phyloP scores from a whole-genome alignment of 2,113 vertebrate species.

The Leptocoma aspasia region DNA sequence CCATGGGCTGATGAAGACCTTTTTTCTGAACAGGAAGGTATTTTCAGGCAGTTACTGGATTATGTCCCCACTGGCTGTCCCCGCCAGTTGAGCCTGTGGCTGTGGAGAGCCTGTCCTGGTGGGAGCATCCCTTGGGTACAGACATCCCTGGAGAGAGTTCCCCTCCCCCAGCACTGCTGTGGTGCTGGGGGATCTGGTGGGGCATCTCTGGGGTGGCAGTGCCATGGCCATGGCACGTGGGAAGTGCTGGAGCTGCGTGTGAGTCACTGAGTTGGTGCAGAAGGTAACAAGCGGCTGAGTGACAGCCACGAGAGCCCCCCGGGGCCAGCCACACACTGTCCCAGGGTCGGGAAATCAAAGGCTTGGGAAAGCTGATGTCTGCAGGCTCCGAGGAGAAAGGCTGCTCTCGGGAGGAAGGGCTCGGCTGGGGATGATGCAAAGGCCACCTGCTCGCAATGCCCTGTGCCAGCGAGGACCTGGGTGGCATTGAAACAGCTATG shows the following conservation, averaged over 20 bases:
- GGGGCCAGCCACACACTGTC: not conserved
- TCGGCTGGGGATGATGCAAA: not conserved
- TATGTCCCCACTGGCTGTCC: not conserved
- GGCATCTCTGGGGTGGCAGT: not conserved
- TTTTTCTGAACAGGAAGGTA: not conserved
- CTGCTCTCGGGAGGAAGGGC: not conserved
- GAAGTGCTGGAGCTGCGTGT: not conserved
- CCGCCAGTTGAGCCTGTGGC: rapidly evolving
- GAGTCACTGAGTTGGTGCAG: rapidly evolving
- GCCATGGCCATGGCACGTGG: not conserved
- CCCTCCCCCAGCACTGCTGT: not conserved
- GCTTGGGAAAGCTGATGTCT: not conserved
- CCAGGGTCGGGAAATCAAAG: not conserved
- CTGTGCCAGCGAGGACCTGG: not conserved
- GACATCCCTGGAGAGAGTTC: not conserved
- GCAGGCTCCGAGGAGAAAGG: not conserved
- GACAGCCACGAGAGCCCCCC: not conserved
- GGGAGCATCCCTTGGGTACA: not conserved
- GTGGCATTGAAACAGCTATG: not conserved
- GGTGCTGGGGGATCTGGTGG: rapidly evolving
- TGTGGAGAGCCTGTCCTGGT: not conserved
- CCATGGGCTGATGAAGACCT: not conserved
- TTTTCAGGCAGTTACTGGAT: not conserved
- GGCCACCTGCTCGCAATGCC: not conserved
- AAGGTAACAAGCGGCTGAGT: not conserved